Conservation (phyloP, 2,888 invertebrate species). For the Trilocha varians region DNA sequence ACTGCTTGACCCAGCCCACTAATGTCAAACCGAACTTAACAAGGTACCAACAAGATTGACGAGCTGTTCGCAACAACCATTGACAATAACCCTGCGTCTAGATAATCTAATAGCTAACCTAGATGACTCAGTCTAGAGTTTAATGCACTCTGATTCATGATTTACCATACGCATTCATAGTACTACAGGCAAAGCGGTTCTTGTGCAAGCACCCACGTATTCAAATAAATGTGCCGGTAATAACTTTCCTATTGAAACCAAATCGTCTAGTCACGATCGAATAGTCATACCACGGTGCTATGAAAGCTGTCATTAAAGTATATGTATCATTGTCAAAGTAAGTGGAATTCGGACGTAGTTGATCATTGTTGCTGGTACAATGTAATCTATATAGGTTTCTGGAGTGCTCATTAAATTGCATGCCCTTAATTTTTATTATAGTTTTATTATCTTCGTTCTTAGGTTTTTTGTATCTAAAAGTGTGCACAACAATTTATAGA, state of each 20-base stretch:
- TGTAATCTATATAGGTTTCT: not conserved
- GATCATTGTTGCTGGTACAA: conserved; percentile 5
- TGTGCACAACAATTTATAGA: too few species aligned
- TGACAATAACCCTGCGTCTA: not conserved
- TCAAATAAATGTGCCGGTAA: conserved; percentile 61
- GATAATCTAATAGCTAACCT: conserved; percentile 12
- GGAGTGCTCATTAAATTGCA: not conserved
- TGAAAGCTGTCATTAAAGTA: conserved; percentile 25
- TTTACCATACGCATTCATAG: conserved; percentile 23
- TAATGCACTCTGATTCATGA: conserved; percentile 50
- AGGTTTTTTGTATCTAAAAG: too few species aligned
- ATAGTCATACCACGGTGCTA: conserved; percentile 20
- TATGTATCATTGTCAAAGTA: conserved; percentile 10
- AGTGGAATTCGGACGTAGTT: conserved; percentile 6
- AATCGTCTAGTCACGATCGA: conserved; percentile 65
- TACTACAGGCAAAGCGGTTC: conserved; percentile 35
- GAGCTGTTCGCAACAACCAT: not conserved
- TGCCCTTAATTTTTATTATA: not conserved
- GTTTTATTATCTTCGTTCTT: not conserved
- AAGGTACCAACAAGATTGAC: not conserved
- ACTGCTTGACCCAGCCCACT: too few species aligned
- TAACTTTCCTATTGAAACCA: conserved; percentile 66
- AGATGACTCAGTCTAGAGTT: conserved; percentile 44
- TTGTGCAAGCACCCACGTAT: conserved; percentile 66
- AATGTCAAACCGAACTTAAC: too few species aligned